These are phyloP conservation scores for Nannoperca obscura DNA, from an alignment of 2,797 vertebrate genomes.

Conservation along the genomic window DNA sequence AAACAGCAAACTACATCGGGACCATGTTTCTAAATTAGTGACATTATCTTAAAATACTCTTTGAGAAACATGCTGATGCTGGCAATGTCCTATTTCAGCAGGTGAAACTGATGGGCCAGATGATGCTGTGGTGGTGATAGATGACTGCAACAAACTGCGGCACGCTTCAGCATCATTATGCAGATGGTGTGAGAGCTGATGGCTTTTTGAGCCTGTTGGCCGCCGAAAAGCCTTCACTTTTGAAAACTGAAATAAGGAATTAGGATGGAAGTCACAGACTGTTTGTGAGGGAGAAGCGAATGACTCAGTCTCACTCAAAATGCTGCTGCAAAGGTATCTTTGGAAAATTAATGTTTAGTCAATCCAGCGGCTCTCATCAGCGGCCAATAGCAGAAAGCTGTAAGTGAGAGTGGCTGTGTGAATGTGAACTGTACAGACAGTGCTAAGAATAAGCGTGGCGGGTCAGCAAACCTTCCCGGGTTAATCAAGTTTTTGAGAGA, in stretches of 20 bases:
- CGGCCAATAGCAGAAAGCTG: not conserved
- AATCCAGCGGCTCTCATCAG: conserved; percentile 16
- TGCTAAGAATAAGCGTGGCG: not conserved
- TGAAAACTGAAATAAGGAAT: conserved; percentile 52
- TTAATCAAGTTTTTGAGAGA: conserved; percentile 3
- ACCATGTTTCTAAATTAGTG: not conserved
- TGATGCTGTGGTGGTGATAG: conserved; percentile 57
- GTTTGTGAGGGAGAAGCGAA: conserved; percentile 39
- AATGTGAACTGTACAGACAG: conserved; percentile 5
- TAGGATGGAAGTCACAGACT: conserved; percentile 61
- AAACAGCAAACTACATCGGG: not conserved
- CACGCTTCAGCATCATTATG: conserved; percentile 39
- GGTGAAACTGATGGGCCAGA: conserved; percentile 47
- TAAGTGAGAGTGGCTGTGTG: conserved; percentile 15
- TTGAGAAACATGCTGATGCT: not conserved
- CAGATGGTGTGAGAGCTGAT: conserved; percentile 63
- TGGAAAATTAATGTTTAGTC: conserved; percentile 38
- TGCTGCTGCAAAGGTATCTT: conserved; percentile 46
- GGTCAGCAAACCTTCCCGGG: conserved; percentile 20
- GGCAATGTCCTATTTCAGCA: conserved; percentile 18
- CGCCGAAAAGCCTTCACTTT: conserved; percentile 61
- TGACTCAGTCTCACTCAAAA: conserved; percentile 59
- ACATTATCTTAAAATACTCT: not conserved
- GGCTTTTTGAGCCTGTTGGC: conserved; percentile 61
- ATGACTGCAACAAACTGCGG: conserved; percentile 59